Conservation (phyloP, 64 coral and sea anemone species). For the Platygyra sinensis region DNA sequence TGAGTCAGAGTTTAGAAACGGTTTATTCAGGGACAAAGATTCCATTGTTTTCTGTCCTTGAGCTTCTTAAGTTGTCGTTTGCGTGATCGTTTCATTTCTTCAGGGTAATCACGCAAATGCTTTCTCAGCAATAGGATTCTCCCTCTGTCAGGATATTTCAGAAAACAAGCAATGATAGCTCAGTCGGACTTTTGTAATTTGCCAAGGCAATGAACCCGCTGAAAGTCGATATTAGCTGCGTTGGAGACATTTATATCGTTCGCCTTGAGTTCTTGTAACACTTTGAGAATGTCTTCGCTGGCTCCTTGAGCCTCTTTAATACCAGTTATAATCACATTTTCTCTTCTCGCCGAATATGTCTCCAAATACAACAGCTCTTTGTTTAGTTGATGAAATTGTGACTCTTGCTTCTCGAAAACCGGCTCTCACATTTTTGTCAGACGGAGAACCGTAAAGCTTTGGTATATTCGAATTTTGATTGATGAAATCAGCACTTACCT, state of each 20-base stretch:
- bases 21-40: conserved; percentile 26
- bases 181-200: conserved; percentile 19
- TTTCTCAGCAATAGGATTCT: conserved; percentile 18
- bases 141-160: conserved; percentile 8
- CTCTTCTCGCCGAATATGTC: conserved; percentile 23
- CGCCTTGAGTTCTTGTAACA: conserved; percentile 8
- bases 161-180: conserved; percentile 20
- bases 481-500: conserved; percentile 1
- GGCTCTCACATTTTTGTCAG: background rate
- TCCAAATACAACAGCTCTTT: conserved; percentile 21
- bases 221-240: background rate
- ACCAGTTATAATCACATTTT: conserved; percentile 15
- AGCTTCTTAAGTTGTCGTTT: conserved; percentile 38
- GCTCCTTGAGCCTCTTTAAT: background rate
- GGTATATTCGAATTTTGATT: conserved; percentile 20
- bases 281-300: background rate
- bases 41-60: conserved; percentile 14
- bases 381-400: background rate
- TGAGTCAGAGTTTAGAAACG: conserved; percentile 1
- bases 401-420: conserved; percentile 2
- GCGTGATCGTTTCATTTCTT: conserved; percentile 8
- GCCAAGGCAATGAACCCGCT: conserved; percentile 18
- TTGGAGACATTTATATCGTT: conserved; percentile 9
- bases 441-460: background rate
- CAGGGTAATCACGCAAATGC: conserved; percentile 20